Base-by-base conservation (phyloP, 2,113 vertebrate species). In the Neogobius melanostomus region DNA sequence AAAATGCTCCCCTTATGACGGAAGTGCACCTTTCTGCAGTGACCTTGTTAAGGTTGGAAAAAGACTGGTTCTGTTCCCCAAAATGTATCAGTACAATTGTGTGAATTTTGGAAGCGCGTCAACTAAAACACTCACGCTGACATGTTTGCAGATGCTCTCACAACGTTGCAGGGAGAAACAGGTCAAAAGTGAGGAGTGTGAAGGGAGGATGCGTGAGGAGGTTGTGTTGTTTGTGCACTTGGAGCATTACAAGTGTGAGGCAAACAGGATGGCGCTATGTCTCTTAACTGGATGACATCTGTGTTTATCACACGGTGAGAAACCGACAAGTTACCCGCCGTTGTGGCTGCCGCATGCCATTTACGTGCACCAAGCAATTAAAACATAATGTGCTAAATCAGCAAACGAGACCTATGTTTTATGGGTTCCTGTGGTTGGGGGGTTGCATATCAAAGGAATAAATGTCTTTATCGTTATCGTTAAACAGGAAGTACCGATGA, bases 11-110 rank as follows among this genome's bases (percentile, higher is more conserved):
- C 71, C 45, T 71, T 52, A 11, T 53, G 69, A 69, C 68, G 67
- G 61, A 72, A 54, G 15, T 59, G 75, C 16, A 69, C 79, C 72
- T 70, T 52, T 83, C 56, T 69, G 66, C 60, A 1, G 5, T 69
- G 60, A 81, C 69, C 79, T 85, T 77, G 76, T 83, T 83, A 73
- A 75, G 15, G 15, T 15, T 61, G 15, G 42, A 61, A 61, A 61
- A 61, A 44, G 59, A 45, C 14, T 14, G 56, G 28, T 59, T 59
- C 56, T 59, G 56, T 57, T 57, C 54, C 17, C 54, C 43, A 44
- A 61, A 61, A 61, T 44, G 15, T 15, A 61, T 45, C 59, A n/a
- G 42, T 60, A 16, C 57, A 44, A 44, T 44, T 16, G 59, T n/a
- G 59, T 61, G 59, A 43, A 15, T 61, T 45, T 61, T 61, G 59